These are phyloP conservation scores for Pseudanteris insignis DNA, from an alignment of 2,888 invertebrate species.

Conservation along the genomic window DNA sequence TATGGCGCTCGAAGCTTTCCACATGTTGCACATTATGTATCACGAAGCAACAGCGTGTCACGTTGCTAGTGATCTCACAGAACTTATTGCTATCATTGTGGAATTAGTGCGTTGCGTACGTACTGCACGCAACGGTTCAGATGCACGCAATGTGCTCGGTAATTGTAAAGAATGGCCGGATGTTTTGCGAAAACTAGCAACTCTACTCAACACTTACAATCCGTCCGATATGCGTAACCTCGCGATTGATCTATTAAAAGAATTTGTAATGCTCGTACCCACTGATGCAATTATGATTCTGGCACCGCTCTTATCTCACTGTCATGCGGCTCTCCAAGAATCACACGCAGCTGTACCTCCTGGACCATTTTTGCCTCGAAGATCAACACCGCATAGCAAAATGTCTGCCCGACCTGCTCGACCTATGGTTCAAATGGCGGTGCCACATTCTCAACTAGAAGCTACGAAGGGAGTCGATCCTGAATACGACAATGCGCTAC, in stretches of 20 bases:
- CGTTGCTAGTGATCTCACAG: conserved; percentile 83
- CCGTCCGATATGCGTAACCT: conserved; percentile 84
- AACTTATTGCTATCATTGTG: conserved; percentile 81
- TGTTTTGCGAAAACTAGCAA: conserved; percentile 85
- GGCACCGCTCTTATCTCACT: conserved; percentile 85
- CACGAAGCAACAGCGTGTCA: conserved; percentile 93
- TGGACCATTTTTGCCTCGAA: conserved; percentile 81
- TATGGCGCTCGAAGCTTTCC: conserved; percentile 78
- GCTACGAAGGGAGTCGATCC: conserved; percentile 78
- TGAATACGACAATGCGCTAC: conserved; percentile 79
- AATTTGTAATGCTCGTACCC: conserved; percentile 81
- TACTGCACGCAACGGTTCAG: conserved; percentile 74
- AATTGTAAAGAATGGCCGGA: conserved; percentile 89
- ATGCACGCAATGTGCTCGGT: conserved; percentile 73
- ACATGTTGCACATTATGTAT: conserved; percentile 91
- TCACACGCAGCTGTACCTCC: conserved; percentile 76
- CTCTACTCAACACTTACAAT: conserved; percentile 88
- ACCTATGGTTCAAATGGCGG: conserved; percentile 87
- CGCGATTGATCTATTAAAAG: conserved; percentile 81
- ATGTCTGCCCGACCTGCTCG: conserved; percentile 78
- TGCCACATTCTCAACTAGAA: conserved; percentile 80
- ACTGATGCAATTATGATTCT: conserved; percentile 82
- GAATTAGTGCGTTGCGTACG: conserved; percentile 78
- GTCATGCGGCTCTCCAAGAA: conserved; percentile 83
- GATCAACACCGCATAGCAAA: conserved; percentile 72